Evolutionary conservation across 2,888 invertebrate genomes (phyloP).

Genomic region (Arge pagana): DNA sequence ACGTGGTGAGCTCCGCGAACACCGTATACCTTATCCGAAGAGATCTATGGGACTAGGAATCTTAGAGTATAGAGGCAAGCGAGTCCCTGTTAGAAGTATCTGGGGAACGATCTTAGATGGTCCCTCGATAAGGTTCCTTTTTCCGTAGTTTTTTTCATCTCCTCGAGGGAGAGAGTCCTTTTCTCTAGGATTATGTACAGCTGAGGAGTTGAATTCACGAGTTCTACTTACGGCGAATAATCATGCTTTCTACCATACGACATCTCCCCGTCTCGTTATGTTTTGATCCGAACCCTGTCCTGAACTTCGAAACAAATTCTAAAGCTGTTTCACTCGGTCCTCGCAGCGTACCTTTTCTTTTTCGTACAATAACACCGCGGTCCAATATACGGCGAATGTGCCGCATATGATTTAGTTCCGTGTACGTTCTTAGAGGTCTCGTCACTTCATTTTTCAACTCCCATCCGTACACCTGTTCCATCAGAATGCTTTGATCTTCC

Average conservation of each 20-base stretch:
- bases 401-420: too few species aligned
- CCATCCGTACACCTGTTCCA: slow-evolving; percentile 2
- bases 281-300: too few species aligned
- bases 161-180: slow-evolving; percentile 25
- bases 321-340: too few species aligned
- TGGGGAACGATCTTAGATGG: slow-evolving; percentile 51
- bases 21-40: slow-evolving; percentile 51
- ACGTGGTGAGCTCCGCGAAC: slow-evolving; percentile 54
- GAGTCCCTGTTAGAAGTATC: slow-evolving; percentile 56
- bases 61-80: slow-evolving; percentile 48
- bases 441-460: not conserved
- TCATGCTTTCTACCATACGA: too few species aligned
- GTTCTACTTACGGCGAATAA: slow-evolving; percentile 7
- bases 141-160: too few species aligned
- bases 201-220: slow-evolving; percentile 37
- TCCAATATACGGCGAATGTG: too few species aligned
- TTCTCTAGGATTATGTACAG: slow-evolving; percentile 52
- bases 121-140: slow-evolving; percentile 47
- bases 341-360: too few species aligned
- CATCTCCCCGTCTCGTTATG: too few species aligned
- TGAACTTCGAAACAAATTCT: too few species aligned
- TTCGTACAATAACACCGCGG: too few species aligned
- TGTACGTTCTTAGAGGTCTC: too few species aligned
- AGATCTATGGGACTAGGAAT: slow-evolving; percentile 48
- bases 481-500: slow-evolving; percentile 4